A percentile compares a stretch with the other conserved stretches of the same genome.
Evolutionary conservation across 2,888 invertebrate species (phyloP).

Genomic region (Dascillus cervinus): DNA sequence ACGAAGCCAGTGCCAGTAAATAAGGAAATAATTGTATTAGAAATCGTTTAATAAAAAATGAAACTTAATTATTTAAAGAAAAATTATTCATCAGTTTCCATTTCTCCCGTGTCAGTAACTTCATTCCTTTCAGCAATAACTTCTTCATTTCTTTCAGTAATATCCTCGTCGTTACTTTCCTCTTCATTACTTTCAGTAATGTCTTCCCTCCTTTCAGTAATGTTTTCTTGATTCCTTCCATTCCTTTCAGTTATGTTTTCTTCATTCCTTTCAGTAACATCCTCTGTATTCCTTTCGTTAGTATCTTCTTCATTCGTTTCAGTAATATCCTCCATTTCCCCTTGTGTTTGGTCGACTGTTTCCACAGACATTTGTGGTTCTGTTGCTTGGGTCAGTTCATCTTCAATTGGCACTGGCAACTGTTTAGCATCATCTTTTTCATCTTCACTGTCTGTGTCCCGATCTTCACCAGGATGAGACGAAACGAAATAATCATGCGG

Average conservation of each 20-base stretch:
- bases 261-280: constrained; percentile 6
- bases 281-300: constrained; percentile 4
- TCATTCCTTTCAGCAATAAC: neutral
- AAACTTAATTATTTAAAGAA: no score
- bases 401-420: constrained; percentile 37
- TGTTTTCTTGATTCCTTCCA: no score
- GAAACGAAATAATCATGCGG: constrained; percentile 53
- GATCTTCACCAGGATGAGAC: constrained; percentile 59
- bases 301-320: constrained; percentile 4
- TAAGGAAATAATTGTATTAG: no score
- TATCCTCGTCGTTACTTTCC: no score
- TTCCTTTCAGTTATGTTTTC: constrained; percentile 4
- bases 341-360: constrained; percentile 1
- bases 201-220: no score
- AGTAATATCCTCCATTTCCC: constrained; percentile 8
- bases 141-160: no score
- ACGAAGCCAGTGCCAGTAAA: no score
- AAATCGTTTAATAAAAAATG: no score
- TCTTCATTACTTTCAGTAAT: no score
- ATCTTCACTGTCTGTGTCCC: constrained; percentile 56
- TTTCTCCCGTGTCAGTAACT: no score
- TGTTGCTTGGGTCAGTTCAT: constrained; percentile 37
- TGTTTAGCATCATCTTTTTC: constrained; percentile 39
- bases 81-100: no score
- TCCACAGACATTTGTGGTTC: no score